These are phyloP conservation scores for Melanaphis sacchari DNA, from an alignment of 1,140 invertebrate genomes.

Conservation along the genomic window DNA sequence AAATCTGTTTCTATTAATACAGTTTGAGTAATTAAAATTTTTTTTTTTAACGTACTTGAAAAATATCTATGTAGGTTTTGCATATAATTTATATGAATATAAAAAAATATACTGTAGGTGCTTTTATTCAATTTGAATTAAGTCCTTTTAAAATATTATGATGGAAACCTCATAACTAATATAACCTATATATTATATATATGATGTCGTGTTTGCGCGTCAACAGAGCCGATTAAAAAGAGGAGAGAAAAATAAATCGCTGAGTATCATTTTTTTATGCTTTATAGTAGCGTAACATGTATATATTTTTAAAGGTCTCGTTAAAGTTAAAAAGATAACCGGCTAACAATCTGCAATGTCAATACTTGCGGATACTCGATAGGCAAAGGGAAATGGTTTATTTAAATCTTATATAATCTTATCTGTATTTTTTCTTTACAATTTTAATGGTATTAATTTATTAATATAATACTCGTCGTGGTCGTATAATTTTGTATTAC, in stretches of 20 bases:
- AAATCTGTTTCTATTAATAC: background rate
- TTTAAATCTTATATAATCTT: background rate
- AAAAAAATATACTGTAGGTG: background rate
- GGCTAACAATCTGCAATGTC: background rate
- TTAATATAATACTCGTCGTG: background rate
- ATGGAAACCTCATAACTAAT: background rate
- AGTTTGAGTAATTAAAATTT: background rate
- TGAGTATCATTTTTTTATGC: background rate
- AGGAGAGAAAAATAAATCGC: background rate
- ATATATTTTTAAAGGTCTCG: constrained; percentile 16
- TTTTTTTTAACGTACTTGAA: background rate
- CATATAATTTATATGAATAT: background rate
- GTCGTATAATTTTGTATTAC: background rate
- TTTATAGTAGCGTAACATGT: background rate
- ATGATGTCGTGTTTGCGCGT: background rate
- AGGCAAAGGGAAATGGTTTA: background rate
- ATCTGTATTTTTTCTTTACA: background rate
- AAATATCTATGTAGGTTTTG: background rate
- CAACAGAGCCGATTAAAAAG: background rate
- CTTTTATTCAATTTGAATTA: background rate
- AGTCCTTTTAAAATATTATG: background rate
- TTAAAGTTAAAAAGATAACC: constrained; percentile 29
- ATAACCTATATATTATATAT: background rate
- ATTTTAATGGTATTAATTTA: background rate
- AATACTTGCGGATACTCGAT: background rate